These are phyloP conservation scores for Aspidoscelis tigris DNA, from an alignment of 2,113 vertebrate genomes.

Conservation along the genomic window DNA sequence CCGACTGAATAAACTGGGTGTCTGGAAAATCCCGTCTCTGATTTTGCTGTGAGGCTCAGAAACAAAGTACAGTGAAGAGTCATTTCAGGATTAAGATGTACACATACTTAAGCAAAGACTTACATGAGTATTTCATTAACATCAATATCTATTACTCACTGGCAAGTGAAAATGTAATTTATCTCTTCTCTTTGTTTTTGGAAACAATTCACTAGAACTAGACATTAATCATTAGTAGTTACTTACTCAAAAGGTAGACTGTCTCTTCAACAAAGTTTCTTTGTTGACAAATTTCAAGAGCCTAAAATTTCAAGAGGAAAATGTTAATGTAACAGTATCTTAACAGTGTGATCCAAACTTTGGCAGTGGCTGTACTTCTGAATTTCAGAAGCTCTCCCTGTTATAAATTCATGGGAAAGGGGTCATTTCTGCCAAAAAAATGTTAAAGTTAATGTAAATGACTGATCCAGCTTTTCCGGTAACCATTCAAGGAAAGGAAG, in stretches of 20 bases:
- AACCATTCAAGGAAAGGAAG: too few relatives aligned
- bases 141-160: too few relatives aligned
- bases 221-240: constrained; percentile 23
- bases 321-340: constrained; percentile 35
- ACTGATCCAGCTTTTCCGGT: too few relatives aligned
- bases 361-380: too few relatives aligned
- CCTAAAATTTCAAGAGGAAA: constrained; percentile 76
- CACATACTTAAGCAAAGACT: not conserved
- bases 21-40: not conserved
- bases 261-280: constrained; percentile 98
- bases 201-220: not conserved
- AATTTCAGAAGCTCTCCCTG: too few relatives aligned
- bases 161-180: too few relatives aligned
- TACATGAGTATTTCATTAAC: too few relatives aligned
- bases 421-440: too few relatives aligned
- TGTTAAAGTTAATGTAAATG: too few relatives aligned
- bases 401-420: not conserved
- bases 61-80: not conserved
- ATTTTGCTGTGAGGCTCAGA: not conserved
- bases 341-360: not conserved
- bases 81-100: not conserved
- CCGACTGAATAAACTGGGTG: not conserved
- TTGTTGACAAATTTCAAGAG: constrained; percentile 97
- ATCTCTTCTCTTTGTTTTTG: not conserved
- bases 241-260: constrained; percentile 97